phyloP scores from a whole-genome alignment of 2,888 invertebrate species.

The Cantharis nigra region DNA sequence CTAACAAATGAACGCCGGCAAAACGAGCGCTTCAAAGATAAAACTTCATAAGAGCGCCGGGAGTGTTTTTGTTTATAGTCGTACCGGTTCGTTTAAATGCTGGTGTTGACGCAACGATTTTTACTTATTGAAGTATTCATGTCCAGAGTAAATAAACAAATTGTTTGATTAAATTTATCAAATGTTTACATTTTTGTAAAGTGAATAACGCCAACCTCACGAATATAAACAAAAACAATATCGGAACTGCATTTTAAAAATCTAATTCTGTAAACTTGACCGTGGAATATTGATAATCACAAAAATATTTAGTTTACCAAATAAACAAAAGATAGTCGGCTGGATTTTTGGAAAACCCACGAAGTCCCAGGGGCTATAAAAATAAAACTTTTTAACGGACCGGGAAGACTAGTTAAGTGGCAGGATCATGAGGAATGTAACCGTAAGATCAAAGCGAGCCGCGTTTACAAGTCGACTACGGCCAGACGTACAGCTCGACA shows the following conservation, averaged over 20 bases:
- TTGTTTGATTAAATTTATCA: neutral
- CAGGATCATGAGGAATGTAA: constrained; percentile 50
- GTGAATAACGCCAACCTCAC: neutral
- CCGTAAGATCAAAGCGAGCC: constrained; percentile 49
- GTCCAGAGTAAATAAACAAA: neutral
- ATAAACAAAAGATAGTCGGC: too few species aligned
- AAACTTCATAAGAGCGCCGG: constrained; percentile 46
- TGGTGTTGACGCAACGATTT: constrained; percentile 29
- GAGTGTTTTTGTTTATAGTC: constrained; percentile 36
- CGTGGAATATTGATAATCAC: neutral
- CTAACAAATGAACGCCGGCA: constrained; percentile 45
- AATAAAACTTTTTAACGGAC: constrained; percentile 29
- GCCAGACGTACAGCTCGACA: constrained; percentile 12
- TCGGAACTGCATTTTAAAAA: neutral
- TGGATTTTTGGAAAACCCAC: neutral
- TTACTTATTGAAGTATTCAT: neutral
- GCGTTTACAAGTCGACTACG: constrained; percentile 38
- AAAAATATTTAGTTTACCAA: too few species aligned
- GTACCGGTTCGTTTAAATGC: constrained; percentile 35
- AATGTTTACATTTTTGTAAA: neutral
- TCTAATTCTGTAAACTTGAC: neutral
- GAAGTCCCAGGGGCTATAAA: neutral
- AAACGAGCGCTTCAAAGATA: constrained; percentile 49
- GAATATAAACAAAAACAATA: neutral
- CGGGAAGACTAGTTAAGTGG: constrained; percentile 41